phyloP scores from a whole-genome alignment of 2,888 invertebrate genomes.

The Agrochola lota region DNA sequence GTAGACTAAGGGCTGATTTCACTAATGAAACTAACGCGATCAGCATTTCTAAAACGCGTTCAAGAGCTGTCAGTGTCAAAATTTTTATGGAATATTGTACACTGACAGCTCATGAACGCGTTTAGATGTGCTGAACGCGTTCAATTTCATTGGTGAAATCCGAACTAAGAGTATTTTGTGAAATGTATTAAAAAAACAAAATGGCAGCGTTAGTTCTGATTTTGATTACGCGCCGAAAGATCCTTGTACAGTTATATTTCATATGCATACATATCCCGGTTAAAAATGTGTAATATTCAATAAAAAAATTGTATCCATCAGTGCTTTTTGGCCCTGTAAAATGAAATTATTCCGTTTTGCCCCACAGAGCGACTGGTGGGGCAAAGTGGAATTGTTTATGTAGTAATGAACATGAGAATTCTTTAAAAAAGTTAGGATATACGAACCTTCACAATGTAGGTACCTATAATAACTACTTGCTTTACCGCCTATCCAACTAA shows the following conservation, averaged over 20 bases:
- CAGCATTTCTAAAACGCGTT: no score
- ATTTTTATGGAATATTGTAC: no score
- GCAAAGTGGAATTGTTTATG: background rate
- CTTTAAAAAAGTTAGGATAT: background rate
- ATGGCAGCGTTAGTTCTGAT: background rate
- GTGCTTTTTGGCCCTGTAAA: background rate
- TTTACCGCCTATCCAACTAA: slow-evolving; percentile 23
- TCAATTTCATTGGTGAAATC: no score
- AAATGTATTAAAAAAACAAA: background rate
- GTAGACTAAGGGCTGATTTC: no score
- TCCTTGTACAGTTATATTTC: background rate
- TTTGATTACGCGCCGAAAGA: background rate
- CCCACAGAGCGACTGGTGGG: no score
- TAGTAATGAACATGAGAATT: background rate
- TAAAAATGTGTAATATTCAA: background rate
- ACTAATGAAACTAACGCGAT: no score
- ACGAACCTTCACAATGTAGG: background rate
- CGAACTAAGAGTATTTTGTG: background rate
- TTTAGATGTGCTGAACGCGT: no score
- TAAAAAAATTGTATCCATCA: background rate
- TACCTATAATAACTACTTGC: background rate
- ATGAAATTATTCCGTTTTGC: no score
- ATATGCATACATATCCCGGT: background rate
- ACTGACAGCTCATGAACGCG: no score
- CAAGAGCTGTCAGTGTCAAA: no score